phyloP scores from a whole-genome alignment of 2,113 vertebrate species.

The Chamaea fasciata region DNA sequence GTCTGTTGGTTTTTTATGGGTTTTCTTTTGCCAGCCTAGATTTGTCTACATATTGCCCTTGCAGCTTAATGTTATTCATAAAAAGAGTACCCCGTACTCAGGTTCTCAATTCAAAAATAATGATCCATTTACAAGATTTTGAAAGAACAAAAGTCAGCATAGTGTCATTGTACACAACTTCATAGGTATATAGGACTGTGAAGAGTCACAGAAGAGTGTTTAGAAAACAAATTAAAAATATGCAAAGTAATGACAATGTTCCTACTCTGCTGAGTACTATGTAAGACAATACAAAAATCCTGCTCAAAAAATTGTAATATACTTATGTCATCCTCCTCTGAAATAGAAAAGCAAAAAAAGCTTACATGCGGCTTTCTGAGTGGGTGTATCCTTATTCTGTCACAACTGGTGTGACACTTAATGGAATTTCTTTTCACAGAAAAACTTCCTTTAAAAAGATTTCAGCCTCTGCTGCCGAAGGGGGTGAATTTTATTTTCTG shows the following conservation, averaged over 20 bases:
- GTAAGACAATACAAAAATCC: background rate
- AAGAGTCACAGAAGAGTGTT: background rate
- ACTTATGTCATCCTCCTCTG: background rate
- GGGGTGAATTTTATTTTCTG: background rate
- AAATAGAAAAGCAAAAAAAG: background rate
- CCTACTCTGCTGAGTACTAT: background rate
- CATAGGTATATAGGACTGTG: background rate
- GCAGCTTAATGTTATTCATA: background rate
- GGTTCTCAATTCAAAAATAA: background rate
- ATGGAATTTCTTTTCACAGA: background rate
- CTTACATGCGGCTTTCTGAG: background rate
- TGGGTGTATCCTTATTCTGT: background rate
- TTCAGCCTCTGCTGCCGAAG: background rate
- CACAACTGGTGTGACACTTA: background rate
- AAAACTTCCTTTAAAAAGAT: background rate
- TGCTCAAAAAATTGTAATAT: background rate
- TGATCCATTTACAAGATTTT: background rate
- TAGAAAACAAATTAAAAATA: background rate
- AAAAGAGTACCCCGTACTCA: background rate
- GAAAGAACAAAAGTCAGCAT: background rate
- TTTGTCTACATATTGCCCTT: background rate
- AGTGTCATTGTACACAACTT: background rate
- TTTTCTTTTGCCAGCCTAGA: background rate
- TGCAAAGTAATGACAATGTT: background rate
- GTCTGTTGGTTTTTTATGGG: background rate